phyloP scores from a whole-genome alignment of 2,797 vertebrate genomes.

The Sylvia borin region DNA sequence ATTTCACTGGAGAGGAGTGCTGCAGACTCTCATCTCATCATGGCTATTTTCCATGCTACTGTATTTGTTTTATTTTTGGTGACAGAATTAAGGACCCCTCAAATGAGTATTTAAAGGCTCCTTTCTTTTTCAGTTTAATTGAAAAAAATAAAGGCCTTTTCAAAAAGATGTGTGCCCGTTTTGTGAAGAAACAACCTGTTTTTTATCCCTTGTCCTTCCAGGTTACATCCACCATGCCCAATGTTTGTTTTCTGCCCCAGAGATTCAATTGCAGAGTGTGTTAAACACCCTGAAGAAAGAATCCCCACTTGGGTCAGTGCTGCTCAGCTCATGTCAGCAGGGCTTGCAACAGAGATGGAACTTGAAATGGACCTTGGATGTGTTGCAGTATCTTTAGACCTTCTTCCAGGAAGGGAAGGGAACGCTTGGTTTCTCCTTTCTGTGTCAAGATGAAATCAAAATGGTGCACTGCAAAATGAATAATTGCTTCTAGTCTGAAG shows the following conservation, averaged over 20 bases:
- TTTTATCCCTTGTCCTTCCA: not conserved
- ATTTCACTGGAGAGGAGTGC: not conserved
- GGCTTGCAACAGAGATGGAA: not conserved
- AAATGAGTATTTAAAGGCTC: not conserved
- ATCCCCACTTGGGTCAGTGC: not conserved
- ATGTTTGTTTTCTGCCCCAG: not conserved
- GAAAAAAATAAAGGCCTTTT: not conserved
- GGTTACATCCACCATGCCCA: not conserved
- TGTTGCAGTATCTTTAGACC: not conserved
- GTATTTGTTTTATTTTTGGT: not conserved
- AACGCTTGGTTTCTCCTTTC: not conserved
- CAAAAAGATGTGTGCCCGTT: not conserved
- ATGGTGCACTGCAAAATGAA: not conserved
- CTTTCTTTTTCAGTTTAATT: not conserved
- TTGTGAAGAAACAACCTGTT: not conserved
- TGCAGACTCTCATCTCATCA: not conserved
- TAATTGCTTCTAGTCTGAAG: not conserved
- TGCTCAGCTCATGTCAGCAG: not conserved
- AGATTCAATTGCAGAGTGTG: not conserved
- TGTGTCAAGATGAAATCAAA: not conserved
- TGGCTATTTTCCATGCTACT: not conserved
- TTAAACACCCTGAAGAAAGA: not conserved
- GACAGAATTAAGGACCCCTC: not conserved
- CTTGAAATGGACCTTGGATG: not conserved
- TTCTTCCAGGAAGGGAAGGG: not conserved